A percentile compares a stretch with the other conserved stretches of the same genome.
phyloP scores from a whole-genome alignment of 2,888 invertebrate species.

The Sthenelais limicola region DNA sequence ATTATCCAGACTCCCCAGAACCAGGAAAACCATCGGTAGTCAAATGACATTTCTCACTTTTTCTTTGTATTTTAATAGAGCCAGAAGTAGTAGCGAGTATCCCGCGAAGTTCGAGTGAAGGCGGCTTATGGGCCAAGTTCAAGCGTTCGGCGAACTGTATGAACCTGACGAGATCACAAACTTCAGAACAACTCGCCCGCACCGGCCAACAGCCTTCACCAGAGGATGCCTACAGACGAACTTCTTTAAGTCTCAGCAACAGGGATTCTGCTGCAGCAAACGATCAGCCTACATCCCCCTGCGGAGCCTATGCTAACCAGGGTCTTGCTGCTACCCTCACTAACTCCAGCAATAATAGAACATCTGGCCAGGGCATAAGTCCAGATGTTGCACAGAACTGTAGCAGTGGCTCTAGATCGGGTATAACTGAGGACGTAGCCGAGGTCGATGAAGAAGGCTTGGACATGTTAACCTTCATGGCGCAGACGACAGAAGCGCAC shows the following conservation, averaged over 20 bases:
- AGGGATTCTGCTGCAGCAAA: not conserved
- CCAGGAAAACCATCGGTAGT: not conserved
- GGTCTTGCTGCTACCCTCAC: too few species aligned
- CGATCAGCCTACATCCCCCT: not conserved
- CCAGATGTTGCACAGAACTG: not conserved
- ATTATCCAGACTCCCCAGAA: not conserved
- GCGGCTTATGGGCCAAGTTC: constrained; percentile 39
- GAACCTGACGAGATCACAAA: constrained; percentile 39
- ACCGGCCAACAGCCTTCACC: constrained; percentile 19
- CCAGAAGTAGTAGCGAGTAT: constrained; percentile 4
- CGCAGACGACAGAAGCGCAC: constrained; percentile 3
- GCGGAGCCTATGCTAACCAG: too few species aligned
- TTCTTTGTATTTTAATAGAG: constrained; percentile 10
- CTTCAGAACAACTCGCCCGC: constrained; percentile 27
- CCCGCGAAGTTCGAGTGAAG: constrained; percentile 37
- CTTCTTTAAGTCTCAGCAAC: not conserved
- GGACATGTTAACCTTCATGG: constrained; percentile 25
- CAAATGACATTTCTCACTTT: not conserved
- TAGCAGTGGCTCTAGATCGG: not conserved
- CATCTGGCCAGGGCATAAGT: not conserved
- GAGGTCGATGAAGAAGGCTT: constrained; percentile 26
- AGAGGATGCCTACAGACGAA: constrained; percentile 9
- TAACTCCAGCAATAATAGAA: not conserved
- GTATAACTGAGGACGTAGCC: not conserved
- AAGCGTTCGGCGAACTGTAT: constrained; percentile 29